These are phyloP conservation scores for Hemichromis elongatus DNA, from an alignment of 2,113 vertebrate genomes.

Conservation along the genomic window DNA sequence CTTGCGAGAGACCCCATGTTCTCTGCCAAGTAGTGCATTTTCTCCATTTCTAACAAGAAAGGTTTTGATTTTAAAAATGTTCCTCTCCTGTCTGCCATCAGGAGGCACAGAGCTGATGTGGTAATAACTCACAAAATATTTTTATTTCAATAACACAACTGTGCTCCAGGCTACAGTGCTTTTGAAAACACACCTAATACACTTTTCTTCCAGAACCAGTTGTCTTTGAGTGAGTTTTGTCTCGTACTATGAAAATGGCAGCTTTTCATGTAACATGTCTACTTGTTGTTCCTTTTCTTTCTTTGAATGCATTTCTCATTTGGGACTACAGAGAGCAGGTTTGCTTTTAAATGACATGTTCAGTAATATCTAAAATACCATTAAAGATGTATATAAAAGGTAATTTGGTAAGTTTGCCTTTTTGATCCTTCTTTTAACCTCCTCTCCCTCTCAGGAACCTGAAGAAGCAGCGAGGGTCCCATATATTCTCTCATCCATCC, in stretches of 20 bases:
- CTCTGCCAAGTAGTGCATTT: background rate
- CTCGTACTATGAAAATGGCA: background rate
- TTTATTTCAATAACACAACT: background rate
- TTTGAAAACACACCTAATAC: background rate
- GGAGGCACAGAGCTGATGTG: background rate
- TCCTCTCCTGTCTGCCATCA: background rate
- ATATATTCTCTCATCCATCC: slow-evolving; percentile 47
- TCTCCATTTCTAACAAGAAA: background rate
- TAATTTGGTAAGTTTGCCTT: background rate
- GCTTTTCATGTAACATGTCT: background rate
- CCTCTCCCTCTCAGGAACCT: background rate
- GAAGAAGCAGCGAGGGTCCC: slow-evolving; percentile 29
- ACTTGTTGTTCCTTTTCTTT: background rate
- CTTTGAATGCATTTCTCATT: background rate
- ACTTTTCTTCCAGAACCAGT: background rate
- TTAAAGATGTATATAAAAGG: background rate
- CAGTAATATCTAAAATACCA: background rate
- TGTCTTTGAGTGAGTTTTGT: background rate
- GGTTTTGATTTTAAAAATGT: background rate
- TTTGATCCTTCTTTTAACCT: background rate
- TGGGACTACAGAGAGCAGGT: background rate
- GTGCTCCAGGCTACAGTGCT: background rate
- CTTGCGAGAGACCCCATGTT: background rate
- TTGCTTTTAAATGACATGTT: background rate
- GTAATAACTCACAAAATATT: background rate